phyloP scores from a whole-genome alignment of 2,888 invertebrate genomes.

The Cerastoderma edule region DNA sequence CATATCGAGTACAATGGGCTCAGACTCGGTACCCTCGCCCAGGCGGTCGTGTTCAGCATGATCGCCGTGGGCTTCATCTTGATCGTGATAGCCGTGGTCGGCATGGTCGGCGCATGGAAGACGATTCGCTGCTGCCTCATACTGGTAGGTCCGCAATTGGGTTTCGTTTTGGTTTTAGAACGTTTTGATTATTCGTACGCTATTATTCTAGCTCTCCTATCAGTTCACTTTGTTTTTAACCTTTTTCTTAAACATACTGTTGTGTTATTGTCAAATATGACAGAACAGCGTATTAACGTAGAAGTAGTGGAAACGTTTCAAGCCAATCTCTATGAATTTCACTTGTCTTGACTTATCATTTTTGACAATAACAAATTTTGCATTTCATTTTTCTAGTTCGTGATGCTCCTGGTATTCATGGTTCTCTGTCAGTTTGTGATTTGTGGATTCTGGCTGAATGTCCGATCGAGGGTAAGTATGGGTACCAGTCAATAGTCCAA shows the following conservation, averaged over 20 bases:
- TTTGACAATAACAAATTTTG: too few species aligned
- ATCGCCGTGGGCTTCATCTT: slow-evolving; percentile 47
- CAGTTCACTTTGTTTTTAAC: too few species aligned
- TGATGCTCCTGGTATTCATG: slow-evolving; percentile 10
- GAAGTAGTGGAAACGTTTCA: too few species aligned
- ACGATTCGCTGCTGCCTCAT: slow-evolving; percentile 41
- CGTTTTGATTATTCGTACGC: too few species aligned
- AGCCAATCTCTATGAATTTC: too few species aligned
- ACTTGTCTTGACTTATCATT: too few species aligned
- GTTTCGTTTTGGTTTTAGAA: too few species aligned
- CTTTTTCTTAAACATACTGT: too few species aligned
- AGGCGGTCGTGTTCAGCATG: slow-evolving; percentile 49
- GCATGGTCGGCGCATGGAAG: slow-evolving; percentile 52
- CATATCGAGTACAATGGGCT: slow-evolving; percentile 34
- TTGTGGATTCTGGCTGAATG: slow-evolving; percentile 48
- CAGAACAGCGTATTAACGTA: too few species aligned
- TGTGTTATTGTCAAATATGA: too few species aligned
- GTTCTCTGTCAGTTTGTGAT: slow-evolving; percentile 17
- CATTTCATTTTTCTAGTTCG: slow-evolving; percentile 3
- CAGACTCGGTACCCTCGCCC: slow-evolving; percentile 41
- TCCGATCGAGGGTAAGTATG: slow-evolving; percentile 42
- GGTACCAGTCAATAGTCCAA: neutral
- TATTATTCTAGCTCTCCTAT: too few species aligned
- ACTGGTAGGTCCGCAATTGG: slow-evolving; percentile 56
- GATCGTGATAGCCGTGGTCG: slow-evolving; percentile 49